Evolutionary conservation across 2,888 invertebrate species (phyloP), one percentile per base, ranked within the genome.

Genomic region (Platycheirus albimanus): DNA sequence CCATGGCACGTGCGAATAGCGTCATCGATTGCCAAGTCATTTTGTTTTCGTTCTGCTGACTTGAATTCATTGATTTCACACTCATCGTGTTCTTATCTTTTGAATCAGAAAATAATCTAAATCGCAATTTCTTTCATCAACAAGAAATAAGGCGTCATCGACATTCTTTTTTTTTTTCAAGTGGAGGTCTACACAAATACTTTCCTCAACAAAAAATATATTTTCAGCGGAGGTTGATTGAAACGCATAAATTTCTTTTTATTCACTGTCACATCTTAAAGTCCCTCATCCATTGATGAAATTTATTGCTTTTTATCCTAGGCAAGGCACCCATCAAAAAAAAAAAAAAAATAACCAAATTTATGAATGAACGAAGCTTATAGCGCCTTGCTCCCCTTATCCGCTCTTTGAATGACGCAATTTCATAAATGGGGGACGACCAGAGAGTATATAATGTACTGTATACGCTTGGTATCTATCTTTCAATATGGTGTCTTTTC

Each of bases 241-340:
- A 58, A 58, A 58, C 13, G 58, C 58, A 58, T 58, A 58, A 58
- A 41, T 58, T 24, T 58, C 24, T 28, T 24, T 41, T 58, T 58
- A 58, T 28, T 58, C 58, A 28, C 15, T 58, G 58, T 58, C 58
- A 58, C 54, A 58, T 41, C 56, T 24, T 49, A 19, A 28, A 30
- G 10, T 11, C 58, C 24, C 58, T 41, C 10, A 24, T 58, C 10
- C 41, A 41, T 58, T 58, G 58, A 58, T 28, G 15, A 41, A 52
- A 52, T 67, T 20, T 58, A 58, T 51, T 58, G 19, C 75, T 54
- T 49, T 28, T 30, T 13, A 30, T 45, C 30, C 11, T 20, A 49
- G 56, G 13, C 33, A 67, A 49, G 56, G 11, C 41, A 61, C 19
- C n/a, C 67, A 41, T n/a, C 13, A 56, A 15, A 36, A 20, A 43